phyloP scores from a whole-genome alignment of 2,113 vertebrate genomes.

The Rhegmatorhina hoffmannsi region DNA sequence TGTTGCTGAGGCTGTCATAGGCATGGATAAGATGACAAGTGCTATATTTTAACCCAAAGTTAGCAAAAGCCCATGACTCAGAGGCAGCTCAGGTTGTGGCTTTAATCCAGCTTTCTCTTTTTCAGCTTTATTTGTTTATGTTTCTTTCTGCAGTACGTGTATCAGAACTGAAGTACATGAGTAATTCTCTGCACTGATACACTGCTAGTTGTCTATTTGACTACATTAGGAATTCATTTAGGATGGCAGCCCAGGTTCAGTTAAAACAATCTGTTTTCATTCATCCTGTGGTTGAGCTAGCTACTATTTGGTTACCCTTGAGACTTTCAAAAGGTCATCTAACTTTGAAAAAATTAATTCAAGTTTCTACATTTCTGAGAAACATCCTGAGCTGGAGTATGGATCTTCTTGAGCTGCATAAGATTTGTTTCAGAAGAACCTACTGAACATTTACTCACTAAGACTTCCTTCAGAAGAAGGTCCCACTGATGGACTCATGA shows the following conservation, averaged over 20 bases:
- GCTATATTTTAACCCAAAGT: not conserved
- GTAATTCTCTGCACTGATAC: not conserved
- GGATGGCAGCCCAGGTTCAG: not conserved
- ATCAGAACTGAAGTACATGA: not conserved
- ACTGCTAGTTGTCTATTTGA: not conserved
- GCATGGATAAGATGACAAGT: not conserved
- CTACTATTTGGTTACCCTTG: not conserved
- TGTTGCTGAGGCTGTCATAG: constrained; percentile 5
- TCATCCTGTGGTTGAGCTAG: not conserved
- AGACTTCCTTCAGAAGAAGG: not conserved
- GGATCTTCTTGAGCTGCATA: not conserved
- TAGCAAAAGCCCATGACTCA: not conserved
- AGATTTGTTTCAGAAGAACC: not conserved
- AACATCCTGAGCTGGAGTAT: not conserved
- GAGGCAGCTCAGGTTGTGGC: not conserved
- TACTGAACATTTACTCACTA: not conserved
- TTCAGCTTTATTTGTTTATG: not conserved
- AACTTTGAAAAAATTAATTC: not conserved
- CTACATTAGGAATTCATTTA: not conserved
- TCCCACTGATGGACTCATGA: not conserved
- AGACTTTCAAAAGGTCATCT: constrained; percentile 29
- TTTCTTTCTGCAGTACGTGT: not conserved
- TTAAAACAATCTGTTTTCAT: constrained; percentile 14
- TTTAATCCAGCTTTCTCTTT: not conserved
- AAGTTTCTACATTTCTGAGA: not conserved